phyloP scores from a whole-genome alignment of 2,797 vertebrate genomes.

The Gouania willdenowi region DNA sequence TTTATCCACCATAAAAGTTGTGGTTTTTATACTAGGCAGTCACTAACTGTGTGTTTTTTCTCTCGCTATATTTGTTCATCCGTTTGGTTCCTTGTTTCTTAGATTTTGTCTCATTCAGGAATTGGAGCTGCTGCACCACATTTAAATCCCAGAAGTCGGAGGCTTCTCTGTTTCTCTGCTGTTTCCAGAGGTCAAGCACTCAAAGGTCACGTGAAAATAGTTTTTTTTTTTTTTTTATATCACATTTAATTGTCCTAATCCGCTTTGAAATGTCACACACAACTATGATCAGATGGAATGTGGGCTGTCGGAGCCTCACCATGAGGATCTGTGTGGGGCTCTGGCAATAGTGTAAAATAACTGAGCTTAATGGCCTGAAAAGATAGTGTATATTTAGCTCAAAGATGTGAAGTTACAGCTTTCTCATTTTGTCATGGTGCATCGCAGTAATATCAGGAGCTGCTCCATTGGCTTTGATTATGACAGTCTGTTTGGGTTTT shows the following conservation, averaged over 20 bases:
- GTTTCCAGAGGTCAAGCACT: slow-evolving; percentile 63
- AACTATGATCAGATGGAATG: slow-evolving; percentile 71
- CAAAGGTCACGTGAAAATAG: slow-evolving; percentile 69
- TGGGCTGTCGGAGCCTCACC: slow-evolving; percentile 33
- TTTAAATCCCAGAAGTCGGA: slow-evolving; percentile 21
- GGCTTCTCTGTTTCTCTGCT: slow-evolving; percentile 7
- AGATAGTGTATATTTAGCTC: slow-evolving; percentile 17
- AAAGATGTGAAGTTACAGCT: slow-evolving; percentile 14
- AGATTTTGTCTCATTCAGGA: neutral
- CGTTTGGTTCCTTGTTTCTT: neutral
- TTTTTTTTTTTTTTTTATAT: no score
- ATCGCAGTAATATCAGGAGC: slow-evolving; percentile 23
- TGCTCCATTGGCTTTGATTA: slow-evolving; percentile 28
- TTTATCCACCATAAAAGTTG: no score
- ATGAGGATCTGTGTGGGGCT: slow-evolving; percentile 15
- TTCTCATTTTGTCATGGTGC: slow-evolving; percentile 29
- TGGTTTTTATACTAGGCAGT: no score
- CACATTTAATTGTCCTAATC: slow-evolving; percentile 72
- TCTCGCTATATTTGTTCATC: no score
- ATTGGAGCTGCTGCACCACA: slow-evolving; percentile 1
- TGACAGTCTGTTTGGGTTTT: slow-evolving; percentile 16
- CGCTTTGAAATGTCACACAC: slow-evolving; percentile 72
- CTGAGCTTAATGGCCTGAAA: slow-evolving; percentile 23
- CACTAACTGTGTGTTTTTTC: no score
- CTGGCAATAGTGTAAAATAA: slow-evolving; percentile 35